Conservation (phyloP, 2,888 invertebrate genomes). For the Ochlodes sylvanus region DNA sequence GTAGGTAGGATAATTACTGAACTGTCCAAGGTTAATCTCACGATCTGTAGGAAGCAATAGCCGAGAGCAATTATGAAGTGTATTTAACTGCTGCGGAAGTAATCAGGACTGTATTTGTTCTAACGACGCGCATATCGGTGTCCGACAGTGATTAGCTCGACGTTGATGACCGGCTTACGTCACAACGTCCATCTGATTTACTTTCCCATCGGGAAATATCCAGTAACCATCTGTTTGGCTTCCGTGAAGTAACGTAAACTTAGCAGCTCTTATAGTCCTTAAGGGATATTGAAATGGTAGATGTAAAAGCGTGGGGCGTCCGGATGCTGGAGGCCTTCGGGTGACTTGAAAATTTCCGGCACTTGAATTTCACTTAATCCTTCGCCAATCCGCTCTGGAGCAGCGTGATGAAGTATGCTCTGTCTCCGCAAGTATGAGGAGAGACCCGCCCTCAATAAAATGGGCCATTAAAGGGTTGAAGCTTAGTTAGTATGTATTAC, state of each 20-base stretch:
- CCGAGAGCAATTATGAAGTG: slow-evolving; percentile 8
- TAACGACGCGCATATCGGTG: slow-evolving; percentile 22
- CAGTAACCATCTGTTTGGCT: not conserved
- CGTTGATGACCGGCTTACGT: slow-evolving; percentile 22
- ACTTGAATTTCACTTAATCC: too few species aligned
- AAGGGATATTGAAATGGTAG: too few species aligned
- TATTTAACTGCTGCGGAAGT: slow-evolving; percentile 21
- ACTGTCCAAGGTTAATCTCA: not conserved
- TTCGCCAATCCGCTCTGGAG: too few species aligned
- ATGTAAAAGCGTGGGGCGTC: too few species aligned
- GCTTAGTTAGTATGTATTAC: too few species aligned
- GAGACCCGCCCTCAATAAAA: too few species aligned
- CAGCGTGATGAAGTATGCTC: too few species aligned
- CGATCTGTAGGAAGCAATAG: not conserved
- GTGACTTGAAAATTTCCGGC: too few species aligned
- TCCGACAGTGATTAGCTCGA: slow-evolving; percentile 6
- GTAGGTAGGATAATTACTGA: not conserved
- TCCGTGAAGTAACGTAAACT: not conserved
- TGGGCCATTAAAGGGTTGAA: too few species aligned
- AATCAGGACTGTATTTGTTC: slow-evolving; percentile 20
- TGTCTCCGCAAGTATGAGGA: too few species aligned
- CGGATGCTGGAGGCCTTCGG: too few species aligned
- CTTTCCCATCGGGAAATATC: not conserved
- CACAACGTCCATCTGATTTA: slow-evolving; percentile 1
- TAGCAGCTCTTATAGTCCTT: too few species aligned